Conservation (phyloP, 92 coral and sea anemone species). For the Zoanthus sociatus region DNA sequence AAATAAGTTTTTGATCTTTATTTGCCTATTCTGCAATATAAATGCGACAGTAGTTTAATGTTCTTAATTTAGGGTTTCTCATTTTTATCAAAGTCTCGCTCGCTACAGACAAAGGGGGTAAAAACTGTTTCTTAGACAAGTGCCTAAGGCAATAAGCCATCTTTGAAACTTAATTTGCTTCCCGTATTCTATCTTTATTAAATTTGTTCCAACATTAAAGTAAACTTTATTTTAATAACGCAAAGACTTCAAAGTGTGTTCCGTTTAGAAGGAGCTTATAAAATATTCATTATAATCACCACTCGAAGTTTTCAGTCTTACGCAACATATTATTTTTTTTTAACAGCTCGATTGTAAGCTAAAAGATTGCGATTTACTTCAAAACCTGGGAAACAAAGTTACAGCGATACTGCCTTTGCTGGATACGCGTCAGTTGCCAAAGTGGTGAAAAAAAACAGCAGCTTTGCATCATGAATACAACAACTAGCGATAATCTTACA, state of each 20-base stretch:
- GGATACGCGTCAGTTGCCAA: neutral
- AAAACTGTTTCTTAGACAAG: neutral
- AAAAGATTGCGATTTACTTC: neutral
- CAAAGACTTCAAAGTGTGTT: slow-evolving; percentile 1
- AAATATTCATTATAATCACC: neutral
- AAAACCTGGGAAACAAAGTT: neutral
- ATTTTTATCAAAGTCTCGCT: too few species aligned
- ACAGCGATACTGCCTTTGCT: neutral
- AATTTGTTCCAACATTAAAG: neutral
- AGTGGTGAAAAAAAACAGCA: neutral
- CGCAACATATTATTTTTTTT: neutral
- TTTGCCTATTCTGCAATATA: too few species aligned
- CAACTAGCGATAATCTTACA: neutral
- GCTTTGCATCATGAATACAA: slow-evolving; percentile 4
- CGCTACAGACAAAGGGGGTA: neutral
- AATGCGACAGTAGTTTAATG: too few species aligned
- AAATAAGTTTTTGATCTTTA: too few species aligned
- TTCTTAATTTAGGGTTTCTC: too few species aligned
- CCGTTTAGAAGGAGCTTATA: neutral
- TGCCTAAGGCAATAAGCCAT: neutral
- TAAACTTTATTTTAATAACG: neutral
- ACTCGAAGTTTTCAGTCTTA: neutral
- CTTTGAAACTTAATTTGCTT: slow-evolving; percentile 4
- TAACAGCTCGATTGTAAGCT: neutral
- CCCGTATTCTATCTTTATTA: neutral